A percentile compares a stretch with the other conserved stretches of the same genome.
phyloP scores from a whole-genome alignment of 1,140 invertebrate genomes.

The Meloidogyne chitwoodi region DNA sequence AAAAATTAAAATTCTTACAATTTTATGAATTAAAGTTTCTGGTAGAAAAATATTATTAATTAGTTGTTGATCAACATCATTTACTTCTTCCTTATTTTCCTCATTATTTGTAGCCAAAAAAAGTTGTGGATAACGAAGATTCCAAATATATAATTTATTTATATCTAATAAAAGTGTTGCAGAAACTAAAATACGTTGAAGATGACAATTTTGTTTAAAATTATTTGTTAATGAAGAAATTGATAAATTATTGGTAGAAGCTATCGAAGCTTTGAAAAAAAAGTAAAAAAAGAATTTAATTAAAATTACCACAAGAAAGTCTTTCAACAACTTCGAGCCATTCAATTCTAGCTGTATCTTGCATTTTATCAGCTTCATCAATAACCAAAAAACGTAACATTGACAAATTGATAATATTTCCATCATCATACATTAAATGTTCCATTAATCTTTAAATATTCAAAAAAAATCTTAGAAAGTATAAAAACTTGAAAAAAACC shows the following conservation, averaged over 20 bases:
- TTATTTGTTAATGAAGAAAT: slow-evolving; percentile 21
- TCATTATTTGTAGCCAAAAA: slow-evolving; percentile 70
- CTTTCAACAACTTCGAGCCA: slow-evolving; percentile 42
- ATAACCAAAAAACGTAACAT: slow-evolving; percentile 39
- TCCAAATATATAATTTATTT: slow-evolving; percentile 80
- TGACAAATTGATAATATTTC: slow-evolving; percentile 25
- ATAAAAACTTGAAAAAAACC: neutral
- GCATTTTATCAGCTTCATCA: slow-evolving; percentile 45
- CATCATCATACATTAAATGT: slow-evolving; percentile 35
- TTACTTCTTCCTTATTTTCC: neutral
- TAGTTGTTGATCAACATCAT: neutral
- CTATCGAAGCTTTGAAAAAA: slow-evolving; percentile 7
- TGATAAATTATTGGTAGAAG: slow-evolving; percentile 4
- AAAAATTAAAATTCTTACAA: slow-evolving; percentile 29
- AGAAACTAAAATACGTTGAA: slow-evolving; percentile 89
- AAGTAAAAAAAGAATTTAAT: neutral
- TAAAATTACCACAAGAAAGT: neutral
- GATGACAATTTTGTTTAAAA: slow-evolving; percentile 47
- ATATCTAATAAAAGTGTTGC: slow-evolving; percentile 88
- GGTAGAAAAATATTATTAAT: slow-evolving; percentile 22
- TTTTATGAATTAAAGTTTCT: slow-evolving; percentile 33
- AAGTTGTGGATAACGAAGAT: slow-evolving; percentile 82
- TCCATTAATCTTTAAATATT: slow-evolving; percentile 29
- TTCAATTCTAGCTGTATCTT: slow-evolving; percentile 35
- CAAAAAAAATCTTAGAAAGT: neutral